Evolutionary conservation across 2,113 vertebrate species (phyloP), one percentile per base, ranked within the genome.

Genomic region (Campylomormyrus tamandua): DNA sequence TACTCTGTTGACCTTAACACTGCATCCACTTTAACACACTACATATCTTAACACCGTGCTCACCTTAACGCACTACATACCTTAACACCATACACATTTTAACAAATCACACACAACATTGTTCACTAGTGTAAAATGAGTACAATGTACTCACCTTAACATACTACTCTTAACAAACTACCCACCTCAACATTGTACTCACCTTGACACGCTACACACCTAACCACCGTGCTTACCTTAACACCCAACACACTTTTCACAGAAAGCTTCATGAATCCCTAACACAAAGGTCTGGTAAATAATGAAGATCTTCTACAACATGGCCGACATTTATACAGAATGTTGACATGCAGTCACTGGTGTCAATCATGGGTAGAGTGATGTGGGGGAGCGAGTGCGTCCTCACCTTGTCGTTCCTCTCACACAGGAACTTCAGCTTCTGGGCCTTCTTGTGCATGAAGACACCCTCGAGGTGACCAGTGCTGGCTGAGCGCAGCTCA

Each of bases 361-460:
- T 31, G 27, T 13, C n/a, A 2, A 31, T 70, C n/a, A 11, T 3
- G n/a, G n/a, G 62, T 11, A 27, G 3, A 4, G n/a, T n/a, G 9
- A 77, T 77, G 27, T 39, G 70, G 70, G 15, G 35, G 31, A 10
- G 74, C 0, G 31, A 0, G 89, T 13, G 21, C 4, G 13, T 13
- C 39, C 91, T 88, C 94, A 99, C 98, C 97, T 99, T 99, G 95
- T 99, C 98, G 21, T 99, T 99, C 93, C 98, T 96, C 93, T 98
- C 97, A 93, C 98, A 99, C 0, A 99, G 95, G 92, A 99, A 99
- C 95, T 99, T 99, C 90, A 99, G 96, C 88, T 98, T 98, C 94
- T 99, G 98, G 74, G 97, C 97, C 92, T 98, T 97, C 91, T 98
- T 99, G 96, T 97, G 98, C 97, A 99, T 98, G 92, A 99, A 97